A percentile compares a stretch with the other conserved stretches of the same genome.
Conservation (phyloP, 1,140 invertebrate genomes). For the Meloidogyne floridensis region DNA sequence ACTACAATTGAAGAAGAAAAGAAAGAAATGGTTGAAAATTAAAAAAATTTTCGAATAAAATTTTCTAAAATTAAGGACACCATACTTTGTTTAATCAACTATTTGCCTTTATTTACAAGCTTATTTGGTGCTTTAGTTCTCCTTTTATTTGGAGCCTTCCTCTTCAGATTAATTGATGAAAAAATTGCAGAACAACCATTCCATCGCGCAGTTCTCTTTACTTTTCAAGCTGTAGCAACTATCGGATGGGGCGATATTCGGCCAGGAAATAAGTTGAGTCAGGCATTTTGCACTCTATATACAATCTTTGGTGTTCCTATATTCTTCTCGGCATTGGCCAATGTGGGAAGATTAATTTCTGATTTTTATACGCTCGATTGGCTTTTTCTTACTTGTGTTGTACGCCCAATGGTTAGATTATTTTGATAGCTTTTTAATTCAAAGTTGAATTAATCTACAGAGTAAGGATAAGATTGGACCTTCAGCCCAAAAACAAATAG, state of each 20-base stretch:
- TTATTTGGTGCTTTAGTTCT: not conserved
- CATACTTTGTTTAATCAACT: not conserved
- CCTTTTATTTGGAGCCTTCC: not conserved
- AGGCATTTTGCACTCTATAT: slow-evolving; percentile 24
- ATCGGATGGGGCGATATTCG: slow-evolving; percentile 31
- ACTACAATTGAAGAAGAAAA: not conserved
- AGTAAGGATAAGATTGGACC: not conserved
- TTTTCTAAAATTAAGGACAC: not conserved
- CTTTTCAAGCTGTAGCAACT: slow-evolving; percentile 16
- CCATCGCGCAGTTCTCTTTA: not conserved
- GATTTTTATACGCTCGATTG: slow-evolving; percentile 31
- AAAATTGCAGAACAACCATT: not conserved
- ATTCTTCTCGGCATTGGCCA: slow-evolving; percentile 34
- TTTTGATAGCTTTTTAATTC: not conserved
- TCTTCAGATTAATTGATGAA: not conserved
- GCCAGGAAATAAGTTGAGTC: slow-evolving; percentile 17
- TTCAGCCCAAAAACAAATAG: slow-evolving; percentile 14
- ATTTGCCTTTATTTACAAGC: not conserved
- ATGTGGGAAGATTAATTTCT: slow-evolving; percentile 20
- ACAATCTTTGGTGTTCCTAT: slow-evolving; percentile 30
- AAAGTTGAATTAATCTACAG: not conserved
- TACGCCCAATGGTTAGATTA: slow-evolving; percentile 13
- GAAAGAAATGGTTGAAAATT: not conserved
- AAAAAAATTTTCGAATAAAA: not conserved
- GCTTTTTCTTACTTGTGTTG: slow-evolving; percentile 34